These are phyloP conservation scores for Tolmerus cingulatus DNA, from an alignment of 2,888 invertebrate genomes.

Conservation along the genomic window DNA sequence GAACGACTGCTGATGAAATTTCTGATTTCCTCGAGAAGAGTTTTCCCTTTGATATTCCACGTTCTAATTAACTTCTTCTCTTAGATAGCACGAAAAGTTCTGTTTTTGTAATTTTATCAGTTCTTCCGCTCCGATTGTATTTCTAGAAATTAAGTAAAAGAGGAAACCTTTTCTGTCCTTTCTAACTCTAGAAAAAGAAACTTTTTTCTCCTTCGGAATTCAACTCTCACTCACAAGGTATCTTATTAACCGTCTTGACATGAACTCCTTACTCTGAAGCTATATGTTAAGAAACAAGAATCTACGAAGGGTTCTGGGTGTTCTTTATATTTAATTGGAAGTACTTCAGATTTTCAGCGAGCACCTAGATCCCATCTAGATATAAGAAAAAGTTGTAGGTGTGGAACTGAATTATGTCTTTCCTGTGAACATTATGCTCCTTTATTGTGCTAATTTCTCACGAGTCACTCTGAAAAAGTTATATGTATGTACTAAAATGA, in stretches of 20 bases:
- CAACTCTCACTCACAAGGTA: neutral
- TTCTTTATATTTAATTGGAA: neutral
- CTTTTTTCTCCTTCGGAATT: neutral
- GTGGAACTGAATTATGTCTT: neutral
- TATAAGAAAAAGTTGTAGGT: neutral
- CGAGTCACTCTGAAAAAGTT: neutral
- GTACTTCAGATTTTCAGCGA: neutral
- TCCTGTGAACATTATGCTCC: neutral
- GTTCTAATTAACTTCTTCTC: conserved; percentile 9
- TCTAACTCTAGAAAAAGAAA: neutral
- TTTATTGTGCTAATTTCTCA: neutral
- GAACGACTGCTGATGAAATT: neutral
- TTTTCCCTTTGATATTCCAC: neutral
- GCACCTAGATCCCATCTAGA: neutral
- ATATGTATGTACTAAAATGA: neutral
- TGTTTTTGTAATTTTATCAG: neutral
- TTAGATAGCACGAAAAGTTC: neutral
- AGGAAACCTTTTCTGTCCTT: neutral
- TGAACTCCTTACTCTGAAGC: neutral
- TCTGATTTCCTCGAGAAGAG: neutral
- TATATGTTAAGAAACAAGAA: neutral
- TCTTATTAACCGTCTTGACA: neutral
- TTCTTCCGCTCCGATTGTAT: neutral
- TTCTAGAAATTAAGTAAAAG: neutral
- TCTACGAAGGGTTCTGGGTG: neutral